These are phyloP conservation scores for Cephus sareptanus DNA, from an alignment of 2,888 invertebrate genomes.

Conservation along the genomic window DNA sequence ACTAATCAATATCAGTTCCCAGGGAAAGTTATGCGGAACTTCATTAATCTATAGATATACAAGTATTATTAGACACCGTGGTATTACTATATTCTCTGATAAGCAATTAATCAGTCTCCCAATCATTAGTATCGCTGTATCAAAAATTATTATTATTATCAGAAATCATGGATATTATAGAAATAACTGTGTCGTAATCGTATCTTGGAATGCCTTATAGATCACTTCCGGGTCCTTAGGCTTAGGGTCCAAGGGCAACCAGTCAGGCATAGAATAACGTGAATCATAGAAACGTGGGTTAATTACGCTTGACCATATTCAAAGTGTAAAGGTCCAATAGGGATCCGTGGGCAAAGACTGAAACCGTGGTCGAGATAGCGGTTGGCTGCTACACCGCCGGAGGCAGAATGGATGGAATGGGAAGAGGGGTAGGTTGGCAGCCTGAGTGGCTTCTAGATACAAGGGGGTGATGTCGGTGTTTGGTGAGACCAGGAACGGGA, in stretches of 20 bases:
- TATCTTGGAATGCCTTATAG: neutral
- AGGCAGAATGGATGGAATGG: neutral
- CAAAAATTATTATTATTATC: neutral
- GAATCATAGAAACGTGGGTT: neutral
- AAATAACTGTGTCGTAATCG: neutral
- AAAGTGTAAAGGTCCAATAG: neutral
- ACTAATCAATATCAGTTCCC: neutral
- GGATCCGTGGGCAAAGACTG: neutral
- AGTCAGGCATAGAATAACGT: neutral
- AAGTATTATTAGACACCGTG: neutral
- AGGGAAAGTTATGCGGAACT: neutral
- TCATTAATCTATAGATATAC: neutral
- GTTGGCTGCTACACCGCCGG: constrained; percentile 4
- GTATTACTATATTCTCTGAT: neutral
- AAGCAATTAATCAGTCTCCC: neutral
- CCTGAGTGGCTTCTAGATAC: constrained; percentile 53
- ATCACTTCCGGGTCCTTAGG: neutral
- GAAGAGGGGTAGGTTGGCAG: constrained; percentile 24
- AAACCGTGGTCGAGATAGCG: constrained; percentile 2
- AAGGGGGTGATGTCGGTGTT: constrained; percentile 51
- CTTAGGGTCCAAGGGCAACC: neutral
- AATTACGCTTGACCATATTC: neutral
- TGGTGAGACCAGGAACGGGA: constrained; percentile 48
- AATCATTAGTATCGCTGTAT: neutral
- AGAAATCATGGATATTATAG: neutral